Evolutionary conservation across 2,113 vertebrate species (phyloP).

Genomic region (Malaclemys terrapin): DNA sequence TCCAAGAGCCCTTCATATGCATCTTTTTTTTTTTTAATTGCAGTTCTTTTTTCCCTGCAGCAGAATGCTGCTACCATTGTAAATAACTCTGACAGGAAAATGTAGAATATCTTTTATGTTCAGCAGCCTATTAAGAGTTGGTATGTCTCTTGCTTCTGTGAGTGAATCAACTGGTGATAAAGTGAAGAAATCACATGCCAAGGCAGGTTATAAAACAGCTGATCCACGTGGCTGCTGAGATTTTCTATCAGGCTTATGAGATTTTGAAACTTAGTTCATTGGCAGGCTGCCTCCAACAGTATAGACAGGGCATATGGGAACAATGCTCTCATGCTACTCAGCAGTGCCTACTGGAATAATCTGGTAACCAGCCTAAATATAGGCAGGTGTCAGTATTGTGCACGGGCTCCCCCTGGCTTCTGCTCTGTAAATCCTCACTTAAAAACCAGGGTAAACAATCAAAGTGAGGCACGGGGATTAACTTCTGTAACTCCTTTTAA

Average conservation of each 20-base stretch:
- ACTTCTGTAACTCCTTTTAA: background rate
- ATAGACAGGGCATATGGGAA: slow-evolving; percentile 46
- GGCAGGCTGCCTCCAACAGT: slow-evolving; percentile 37
- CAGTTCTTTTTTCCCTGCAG: background rate
- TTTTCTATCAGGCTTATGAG: slow-evolving; percentile 65
- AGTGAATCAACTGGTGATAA: slow-evolving; percentile 57
- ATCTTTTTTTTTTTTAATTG: background rate
- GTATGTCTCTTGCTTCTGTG: slow-evolving; percentile 15
- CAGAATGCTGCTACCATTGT: background rate
- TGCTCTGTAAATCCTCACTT: background rate
- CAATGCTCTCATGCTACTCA: slow-evolving; percentile 27
- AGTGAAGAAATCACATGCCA: slow-evolving; percentile 69
- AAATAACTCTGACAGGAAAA: slow-evolving; percentile 5
- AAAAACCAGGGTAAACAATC: background rate
- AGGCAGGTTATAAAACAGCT: slow-evolving; percentile 66
- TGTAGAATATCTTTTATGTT: background rate
- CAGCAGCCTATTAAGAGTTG: slow-evolving; percentile 42
- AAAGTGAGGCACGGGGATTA: background rate
- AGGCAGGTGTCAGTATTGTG: slow-evolving; percentile 13
- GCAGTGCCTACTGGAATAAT: slow-evolving; percentile 8
- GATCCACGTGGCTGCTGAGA: slow-evolving; percentile 63
- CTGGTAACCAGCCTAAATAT: background rate
- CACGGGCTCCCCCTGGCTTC: background rate
- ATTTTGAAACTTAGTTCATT: slow-evolving; percentile 57
- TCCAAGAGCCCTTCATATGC: background rate